A percentile compares a stretch with the other conserved stretches of the same genome.
Conservation (phyloP, 2,797 vertebrate species). For the Rhynchonycteris naso region DNA sequence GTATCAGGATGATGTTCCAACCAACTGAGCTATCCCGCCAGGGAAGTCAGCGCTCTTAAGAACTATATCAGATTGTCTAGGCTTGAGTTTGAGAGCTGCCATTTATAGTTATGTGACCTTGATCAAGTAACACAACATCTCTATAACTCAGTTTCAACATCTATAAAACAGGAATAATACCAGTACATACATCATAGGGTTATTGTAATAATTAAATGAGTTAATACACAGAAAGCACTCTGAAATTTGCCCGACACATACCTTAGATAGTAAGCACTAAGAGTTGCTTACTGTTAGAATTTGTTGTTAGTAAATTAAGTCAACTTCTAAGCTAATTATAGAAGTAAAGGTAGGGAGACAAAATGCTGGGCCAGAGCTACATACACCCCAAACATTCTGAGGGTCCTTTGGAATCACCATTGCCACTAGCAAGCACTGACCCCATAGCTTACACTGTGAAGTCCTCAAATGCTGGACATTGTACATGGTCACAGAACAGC, state of each 20-base stretch:
- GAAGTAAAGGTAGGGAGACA: slow-evolving; percentile 51
- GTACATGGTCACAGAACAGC: slow-evolving; percentile 60
- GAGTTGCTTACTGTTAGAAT: neutral
- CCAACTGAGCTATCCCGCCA: no score
- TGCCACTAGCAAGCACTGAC: slow-evolving; percentile 49
- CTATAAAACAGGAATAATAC: slow-evolving; percentile 23
- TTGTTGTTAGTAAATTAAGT: slow-evolving; percentile 50
- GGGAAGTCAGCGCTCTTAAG: neutral
- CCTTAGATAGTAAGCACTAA: neutral
- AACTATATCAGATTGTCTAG: neutral
- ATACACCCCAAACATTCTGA: slow-evolving; percentile 24
- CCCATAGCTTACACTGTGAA: neutral
- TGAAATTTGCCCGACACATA: neutral
- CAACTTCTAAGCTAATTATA: slow-evolving; percentile 60
- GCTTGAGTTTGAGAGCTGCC: slow-evolving; percentile 30
- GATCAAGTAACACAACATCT: neutral
- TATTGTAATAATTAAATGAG: slow-evolving; percentile 9
- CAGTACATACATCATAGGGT: neutral
- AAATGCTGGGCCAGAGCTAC: neutral
- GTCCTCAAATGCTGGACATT: slow-evolving; percentile 33
- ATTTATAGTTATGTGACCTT: neutral
- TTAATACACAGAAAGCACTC: neutral
- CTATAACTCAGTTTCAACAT: slow-evolving; percentile 22
- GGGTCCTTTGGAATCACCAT: slow-evolving; percentile 38
- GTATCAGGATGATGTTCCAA: no score